Evolutionary conservation across 2,113 vertebrate species (phyloP).

Genomic region (Etheostoma spectabile): DNA sequence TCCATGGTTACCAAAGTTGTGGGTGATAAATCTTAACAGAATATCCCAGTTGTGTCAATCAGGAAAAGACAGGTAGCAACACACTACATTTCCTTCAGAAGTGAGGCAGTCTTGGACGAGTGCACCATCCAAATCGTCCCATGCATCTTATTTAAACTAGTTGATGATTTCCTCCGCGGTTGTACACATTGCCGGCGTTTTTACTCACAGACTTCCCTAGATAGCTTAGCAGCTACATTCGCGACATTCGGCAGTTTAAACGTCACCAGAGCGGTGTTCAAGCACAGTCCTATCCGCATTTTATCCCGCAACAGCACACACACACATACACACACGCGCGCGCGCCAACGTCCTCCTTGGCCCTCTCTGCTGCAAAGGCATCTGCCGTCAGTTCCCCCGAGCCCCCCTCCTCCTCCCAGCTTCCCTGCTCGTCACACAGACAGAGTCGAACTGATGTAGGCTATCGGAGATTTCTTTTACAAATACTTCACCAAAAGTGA

Average conservation of each 20-base stretch:
- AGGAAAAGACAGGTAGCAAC: neutral
- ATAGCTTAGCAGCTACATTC: neutral
- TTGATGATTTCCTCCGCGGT: conserved; percentile 9
- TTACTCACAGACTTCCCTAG: neutral
- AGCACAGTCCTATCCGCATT: conserved; percentile 29
- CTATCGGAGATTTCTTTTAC: neutral
- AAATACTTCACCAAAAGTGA: neutral
- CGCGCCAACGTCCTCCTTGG: conserved; percentile 48
- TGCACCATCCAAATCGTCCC: conserved; percentile 25
- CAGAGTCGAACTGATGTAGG: conserved; percentile 11
- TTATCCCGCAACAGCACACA: conserved; percentile 41
- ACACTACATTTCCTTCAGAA: neutral
- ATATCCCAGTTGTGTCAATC: conserved; percentile 15
- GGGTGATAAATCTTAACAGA: neutral
- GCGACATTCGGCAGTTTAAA: neutral
- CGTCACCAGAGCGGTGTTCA: neutral
- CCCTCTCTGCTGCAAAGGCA: conserved; percentile 75
- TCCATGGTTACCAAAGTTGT: conserved; percentile 68
- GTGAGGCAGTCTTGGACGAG: neutral
- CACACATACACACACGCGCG: neutral
- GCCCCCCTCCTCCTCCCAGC: neutral
- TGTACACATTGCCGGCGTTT: neutral
- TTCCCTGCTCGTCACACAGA: conserved; percentile 17
- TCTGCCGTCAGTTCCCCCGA: conserved; percentile 43
- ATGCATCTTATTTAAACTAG: conserved; percentile 37